phyloP scores from a whole-genome alignment of 2,797 vertebrate species.

The Phrynocephalus forsythii region DNA sequence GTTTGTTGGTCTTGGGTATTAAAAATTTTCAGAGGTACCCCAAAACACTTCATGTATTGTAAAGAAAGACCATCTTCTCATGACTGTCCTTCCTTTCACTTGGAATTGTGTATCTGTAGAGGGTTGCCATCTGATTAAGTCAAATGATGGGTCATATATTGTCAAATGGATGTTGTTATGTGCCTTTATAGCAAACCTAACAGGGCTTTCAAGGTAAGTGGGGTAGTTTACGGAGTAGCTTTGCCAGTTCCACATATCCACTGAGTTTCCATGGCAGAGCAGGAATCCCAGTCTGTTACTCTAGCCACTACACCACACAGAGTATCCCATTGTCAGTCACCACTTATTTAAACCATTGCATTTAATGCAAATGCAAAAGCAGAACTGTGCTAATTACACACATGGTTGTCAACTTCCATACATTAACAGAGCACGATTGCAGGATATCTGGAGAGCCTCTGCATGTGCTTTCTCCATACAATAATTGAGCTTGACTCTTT shows the following conservation, averaged over 20 bases:
- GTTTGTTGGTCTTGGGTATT: neutral
- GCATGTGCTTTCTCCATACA: neutral
- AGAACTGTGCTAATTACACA: neutral
- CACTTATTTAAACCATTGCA: neutral
- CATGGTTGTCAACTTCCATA: neutral
- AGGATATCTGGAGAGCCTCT: neutral
- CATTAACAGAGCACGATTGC: neutral
- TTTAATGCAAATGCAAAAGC: neutral
- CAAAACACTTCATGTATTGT: neutral
- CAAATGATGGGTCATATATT: neutral
- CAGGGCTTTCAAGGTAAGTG: too few species aligned
- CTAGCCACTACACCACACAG: too few species aligned
- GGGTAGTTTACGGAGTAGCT: too few species aligned
- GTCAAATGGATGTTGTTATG: neutral
- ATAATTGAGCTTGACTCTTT: neutral
- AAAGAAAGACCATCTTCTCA: neutral
- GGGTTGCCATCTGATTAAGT: neutral
- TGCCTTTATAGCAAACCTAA: too few species aligned
- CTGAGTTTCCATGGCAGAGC: too few species aligned
- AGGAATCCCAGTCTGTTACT: too few species aligned
- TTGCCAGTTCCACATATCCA: too few species aligned
- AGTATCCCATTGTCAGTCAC: neutral
- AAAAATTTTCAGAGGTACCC: neutral
- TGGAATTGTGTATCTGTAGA: neutral
- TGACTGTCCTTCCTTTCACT: neutral